Evolutionary conservation across 1,140 invertebrate genomes (phyloP).

Genomic region (Nephotettix cincticeps): DNA sequence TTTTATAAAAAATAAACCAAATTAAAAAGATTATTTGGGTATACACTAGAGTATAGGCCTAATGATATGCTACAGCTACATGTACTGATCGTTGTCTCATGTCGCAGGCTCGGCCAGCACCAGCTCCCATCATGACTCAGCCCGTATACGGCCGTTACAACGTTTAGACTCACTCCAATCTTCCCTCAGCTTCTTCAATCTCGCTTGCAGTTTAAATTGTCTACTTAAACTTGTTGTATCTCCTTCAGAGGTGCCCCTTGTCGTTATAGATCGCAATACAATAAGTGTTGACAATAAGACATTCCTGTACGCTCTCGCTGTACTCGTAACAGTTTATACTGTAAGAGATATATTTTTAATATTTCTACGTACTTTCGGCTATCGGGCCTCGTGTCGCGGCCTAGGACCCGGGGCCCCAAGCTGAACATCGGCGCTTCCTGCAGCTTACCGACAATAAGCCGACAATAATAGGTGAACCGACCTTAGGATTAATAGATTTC

Average conservation of each 20-base stretch:
- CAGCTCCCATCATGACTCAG: not conserved
- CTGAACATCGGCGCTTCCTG: not conserved
- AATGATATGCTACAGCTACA: too few species aligned
- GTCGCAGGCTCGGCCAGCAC: not conserved
- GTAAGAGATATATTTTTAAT: slow-evolving; percentile 12
- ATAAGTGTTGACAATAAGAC: not conserved
- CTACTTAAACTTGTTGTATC: not conserved
- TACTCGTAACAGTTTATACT: not conserved
- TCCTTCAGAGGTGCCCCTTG: not conserved
- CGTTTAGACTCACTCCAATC: not conserved
- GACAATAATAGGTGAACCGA: slow-evolving; percentile 2
- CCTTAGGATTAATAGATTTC: not conserved
- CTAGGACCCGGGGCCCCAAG: not conserved
- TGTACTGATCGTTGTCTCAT: too few species aligned
- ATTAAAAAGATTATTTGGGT: too few species aligned
- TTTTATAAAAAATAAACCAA: too few species aligned
- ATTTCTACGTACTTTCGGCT: not conserved
- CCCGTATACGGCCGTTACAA: not conserved
- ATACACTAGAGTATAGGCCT: too few species aligned
- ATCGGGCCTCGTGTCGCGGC: not conserved
- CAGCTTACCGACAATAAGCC: not conserved
- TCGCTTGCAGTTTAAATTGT: not conserved
- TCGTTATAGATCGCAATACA: not conserved
- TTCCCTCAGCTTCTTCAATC: not conserved
- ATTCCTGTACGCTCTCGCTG: not conserved